Percentiles rank a stretch among this genome's conserved stretches.
Evolutionary conservation across 1,140 invertebrate species (phyloP).

Genomic region (Notospermus geniculatus): DNA sequence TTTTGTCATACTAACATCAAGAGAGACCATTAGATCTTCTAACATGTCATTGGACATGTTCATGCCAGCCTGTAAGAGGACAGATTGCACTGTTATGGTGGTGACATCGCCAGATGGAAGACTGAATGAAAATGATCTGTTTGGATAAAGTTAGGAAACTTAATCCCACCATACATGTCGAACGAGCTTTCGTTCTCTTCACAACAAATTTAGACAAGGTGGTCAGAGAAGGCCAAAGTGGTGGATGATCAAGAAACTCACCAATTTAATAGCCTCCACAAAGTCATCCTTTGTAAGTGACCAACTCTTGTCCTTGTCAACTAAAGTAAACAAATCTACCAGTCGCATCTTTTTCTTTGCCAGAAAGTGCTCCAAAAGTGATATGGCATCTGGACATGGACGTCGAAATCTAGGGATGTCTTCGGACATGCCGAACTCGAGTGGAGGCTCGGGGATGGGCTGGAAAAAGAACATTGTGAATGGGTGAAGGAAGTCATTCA

Average conservation of each 20-base stretch:
- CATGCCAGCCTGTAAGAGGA: constrained; percentile 36
- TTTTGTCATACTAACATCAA: constrained; percentile 46
- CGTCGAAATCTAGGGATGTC: not conserved
- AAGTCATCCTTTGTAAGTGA: constrained; percentile 44
- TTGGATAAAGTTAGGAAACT: too few relatives aligned
- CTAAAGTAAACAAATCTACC: constrained; percentile 42
- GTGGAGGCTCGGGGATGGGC: constrained; percentile 28
- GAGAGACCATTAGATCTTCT: constrained; percentile 46
- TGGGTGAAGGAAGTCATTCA: too few relatives aligned
- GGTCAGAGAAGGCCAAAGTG: too few relatives aligned
- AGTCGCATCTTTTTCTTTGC: constrained; percentile 41
- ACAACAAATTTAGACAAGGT: too few relatives aligned
- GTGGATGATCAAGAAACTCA: too few relatives aligned
- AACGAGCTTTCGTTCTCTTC: too few relatives aligned
- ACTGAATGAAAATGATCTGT: too few relatives aligned
- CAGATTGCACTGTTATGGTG: not conserved
- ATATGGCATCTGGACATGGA: constrained; percentile 41
- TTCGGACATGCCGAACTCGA: not conserved
- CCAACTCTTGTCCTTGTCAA: constrained; percentile 52
- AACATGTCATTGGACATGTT: constrained; percentile 40
- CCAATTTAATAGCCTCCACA: constrained; percentile 36
- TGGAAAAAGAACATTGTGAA: too few relatives aligned
- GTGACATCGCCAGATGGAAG: too few relatives aligned
- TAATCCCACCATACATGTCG: too few relatives aligned
- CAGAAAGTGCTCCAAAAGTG: constrained; percentile 42